phyloP scores from a whole-genome alignment of 2,113 vertebrate species.

The Emydocephalus ijimae region DNA sequence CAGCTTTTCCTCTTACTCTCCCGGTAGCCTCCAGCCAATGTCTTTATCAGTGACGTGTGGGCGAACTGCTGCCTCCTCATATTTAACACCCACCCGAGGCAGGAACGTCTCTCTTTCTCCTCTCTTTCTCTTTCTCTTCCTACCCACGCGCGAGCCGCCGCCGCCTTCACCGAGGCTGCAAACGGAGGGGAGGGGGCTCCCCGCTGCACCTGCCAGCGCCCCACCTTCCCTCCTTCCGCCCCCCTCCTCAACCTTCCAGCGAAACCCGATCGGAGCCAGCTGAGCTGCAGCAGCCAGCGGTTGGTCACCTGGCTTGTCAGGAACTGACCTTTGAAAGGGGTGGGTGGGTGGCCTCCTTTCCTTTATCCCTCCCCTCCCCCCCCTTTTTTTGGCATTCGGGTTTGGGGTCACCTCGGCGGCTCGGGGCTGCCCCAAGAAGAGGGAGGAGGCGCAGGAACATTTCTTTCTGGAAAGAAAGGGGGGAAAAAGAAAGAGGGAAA shows the following conservation, averaged over 20 bases:
- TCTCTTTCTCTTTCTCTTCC: not conserved
- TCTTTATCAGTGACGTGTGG: slow-evolving; percentile 31
- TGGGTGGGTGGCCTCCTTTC: not conserved
- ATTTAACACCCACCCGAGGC: not conserved
- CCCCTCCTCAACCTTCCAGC: not conserved
- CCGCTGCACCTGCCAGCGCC: not conserved
- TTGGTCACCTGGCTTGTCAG: not conserved
- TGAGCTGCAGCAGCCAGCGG: not conserved
- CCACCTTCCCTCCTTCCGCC: not conserved
- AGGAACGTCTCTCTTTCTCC: not conserved
- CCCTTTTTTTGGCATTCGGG: not conserved
- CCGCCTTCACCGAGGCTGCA: not conserved
- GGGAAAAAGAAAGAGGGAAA: not conserved
- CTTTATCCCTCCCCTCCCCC: not conserved
- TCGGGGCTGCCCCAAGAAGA: not conserved
- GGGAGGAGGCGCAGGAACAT: not conserved
- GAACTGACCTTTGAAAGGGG: not conserved
- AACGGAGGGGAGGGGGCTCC: not conserved
- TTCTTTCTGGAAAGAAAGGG: not conserved
- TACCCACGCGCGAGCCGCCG: not conserved
- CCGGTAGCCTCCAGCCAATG: slow-evolving; percentile 33
- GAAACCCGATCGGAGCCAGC: not conserved
- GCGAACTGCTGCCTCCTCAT: not conserved
- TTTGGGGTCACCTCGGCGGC: not conserved
- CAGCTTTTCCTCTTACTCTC: not conserved